phyloP scores from a whole-genome alignment of 2,113 vertebrate genomes.

The Paracanthobrama guichenoti region DNA sequence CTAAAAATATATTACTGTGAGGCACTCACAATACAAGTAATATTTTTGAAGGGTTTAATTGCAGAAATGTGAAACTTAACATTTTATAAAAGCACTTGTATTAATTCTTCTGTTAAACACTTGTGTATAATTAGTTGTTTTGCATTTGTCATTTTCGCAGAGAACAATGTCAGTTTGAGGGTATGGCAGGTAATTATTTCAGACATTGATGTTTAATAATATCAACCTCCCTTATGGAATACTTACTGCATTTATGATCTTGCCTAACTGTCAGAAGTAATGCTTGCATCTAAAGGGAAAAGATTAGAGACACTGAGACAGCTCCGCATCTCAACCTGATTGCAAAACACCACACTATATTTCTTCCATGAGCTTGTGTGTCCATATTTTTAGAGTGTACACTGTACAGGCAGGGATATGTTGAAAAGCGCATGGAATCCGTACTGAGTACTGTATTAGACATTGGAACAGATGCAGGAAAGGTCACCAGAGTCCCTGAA shows the following conservation, averaged over 20 bases:
- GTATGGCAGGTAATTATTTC: background rate
- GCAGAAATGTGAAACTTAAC: background rate
- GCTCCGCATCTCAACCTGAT: background rate
- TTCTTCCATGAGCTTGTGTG: constrained; percentile 1
- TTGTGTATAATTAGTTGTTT: constrained; percentile 12
- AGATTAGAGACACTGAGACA: background rate
- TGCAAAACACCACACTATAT: background rate
- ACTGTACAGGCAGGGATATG: background rate
- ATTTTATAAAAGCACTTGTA: background rate
- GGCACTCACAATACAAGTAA: background rate
- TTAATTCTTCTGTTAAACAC: background rate
- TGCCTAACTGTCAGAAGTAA: background rate
- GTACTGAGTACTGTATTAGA: constrained; percentile 3
- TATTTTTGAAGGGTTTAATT: background rate
- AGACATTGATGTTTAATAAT: background rate
- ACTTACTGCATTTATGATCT: background rate
- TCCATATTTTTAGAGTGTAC: background rate
- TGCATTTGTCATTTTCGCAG: background rate
- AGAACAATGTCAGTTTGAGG: background rate
- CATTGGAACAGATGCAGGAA: constrained; percentile 18
- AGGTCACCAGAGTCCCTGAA: constrained; percentile 27
- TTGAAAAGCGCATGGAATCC: constrained; percentile 8
- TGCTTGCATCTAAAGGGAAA: background rate
- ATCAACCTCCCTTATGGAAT: background rate
- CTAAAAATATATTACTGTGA: background rate